Evolutionary conservation across 1,140 invertebrate species (phyloP), one percentile per base, ranked within the genome.

Genomic region (Maconellicoccus hirsutus): DNA sequence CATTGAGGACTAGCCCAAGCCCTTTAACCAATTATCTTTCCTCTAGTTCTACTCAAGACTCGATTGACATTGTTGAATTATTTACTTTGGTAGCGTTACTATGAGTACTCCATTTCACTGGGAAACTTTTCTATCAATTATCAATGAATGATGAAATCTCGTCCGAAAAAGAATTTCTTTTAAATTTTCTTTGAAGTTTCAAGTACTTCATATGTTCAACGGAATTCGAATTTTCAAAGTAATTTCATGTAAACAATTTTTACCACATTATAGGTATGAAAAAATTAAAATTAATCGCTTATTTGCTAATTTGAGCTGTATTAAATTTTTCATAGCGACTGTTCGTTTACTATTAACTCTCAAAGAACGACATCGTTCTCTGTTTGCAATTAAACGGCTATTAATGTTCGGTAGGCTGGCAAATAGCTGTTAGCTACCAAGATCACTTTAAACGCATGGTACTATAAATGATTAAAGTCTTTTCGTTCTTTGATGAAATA

Each of bases 21-120:
- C 25, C 61, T 66, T 66, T 23, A 66, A 66, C 61, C 61, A 66
- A 66, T 66, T 66, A 66, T 66, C 61, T 66, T 66, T 66, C 19
- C 61, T 66, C 61, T 26, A 25, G 61, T 26, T 66, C 61, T 66
- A 23, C 61, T 66, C 61, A 66, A 66, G 61, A 66, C 61, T 66
- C 61, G 25, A 66, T 66, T 66, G 61, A 66, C 61, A 16, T 66
- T 8, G 61, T 4, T 66, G 61, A 66, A 66, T 66, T 66, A 66
- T 66, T 66, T 66, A 66, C 61, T 66, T 66, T 66, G 3, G 8
- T 8, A 23, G 4, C 16, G 22, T 3, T 66, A 14, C 61, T 8
- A 16, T 8, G 19, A 14, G 61, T 66, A 66, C 25, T n/a, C 10
- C 6, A 66, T 16, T 66, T 66, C 61, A 16, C 25, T 66, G 3